Conservation (phyloP, 2,113 vertebrate species). For the Morone chrysops region DNA sequence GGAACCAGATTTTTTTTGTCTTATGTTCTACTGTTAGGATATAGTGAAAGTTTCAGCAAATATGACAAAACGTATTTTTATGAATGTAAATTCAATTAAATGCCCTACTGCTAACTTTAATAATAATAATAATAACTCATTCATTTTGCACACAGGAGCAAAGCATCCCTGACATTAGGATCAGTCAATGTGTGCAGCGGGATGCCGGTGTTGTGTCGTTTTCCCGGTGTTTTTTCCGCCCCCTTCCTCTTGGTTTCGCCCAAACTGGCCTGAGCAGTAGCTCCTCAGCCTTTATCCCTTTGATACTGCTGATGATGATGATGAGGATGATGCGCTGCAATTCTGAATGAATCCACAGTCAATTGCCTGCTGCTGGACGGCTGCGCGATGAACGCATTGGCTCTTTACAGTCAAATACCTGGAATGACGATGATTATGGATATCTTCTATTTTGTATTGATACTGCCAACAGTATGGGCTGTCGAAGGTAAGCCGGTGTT, state of each 20-base stretch:
- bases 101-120: no score
- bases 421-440: slow-evolving; percentile 71
- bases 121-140: no score
- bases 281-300: slow-evolving; percentile 53
- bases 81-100: no score
- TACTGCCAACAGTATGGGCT: slow-evolving; percentile 77
- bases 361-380: slow-evolving; percentile 69
- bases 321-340: slow-evolving; percentile 45
- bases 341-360: slow-evolving; percentile 58
- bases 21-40: no score
- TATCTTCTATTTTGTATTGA: slow-evolving; percentile 76
- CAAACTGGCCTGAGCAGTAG: slow-evolving; percentile 61
- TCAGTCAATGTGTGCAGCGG: neutral
- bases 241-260: slow-evolving; percentile 73
- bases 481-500: slow-evolving; percentile 80
- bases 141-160: no score
- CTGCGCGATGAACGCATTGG: slow-evolving; percentile 66
- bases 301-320: slow-evolving; percentile 5
- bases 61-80: no score
- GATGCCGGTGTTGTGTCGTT: neutral
- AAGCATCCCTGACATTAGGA: no score
- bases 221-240: slow-evolving; percentile 17
- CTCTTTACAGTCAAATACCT: slow-evolving; percentile 52
- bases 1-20: no score
- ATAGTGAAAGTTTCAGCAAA: no score